Base-by-base conservation (phyloP, 2,113 vertebrate genomes). In the Apteryx owenii region DNA sequence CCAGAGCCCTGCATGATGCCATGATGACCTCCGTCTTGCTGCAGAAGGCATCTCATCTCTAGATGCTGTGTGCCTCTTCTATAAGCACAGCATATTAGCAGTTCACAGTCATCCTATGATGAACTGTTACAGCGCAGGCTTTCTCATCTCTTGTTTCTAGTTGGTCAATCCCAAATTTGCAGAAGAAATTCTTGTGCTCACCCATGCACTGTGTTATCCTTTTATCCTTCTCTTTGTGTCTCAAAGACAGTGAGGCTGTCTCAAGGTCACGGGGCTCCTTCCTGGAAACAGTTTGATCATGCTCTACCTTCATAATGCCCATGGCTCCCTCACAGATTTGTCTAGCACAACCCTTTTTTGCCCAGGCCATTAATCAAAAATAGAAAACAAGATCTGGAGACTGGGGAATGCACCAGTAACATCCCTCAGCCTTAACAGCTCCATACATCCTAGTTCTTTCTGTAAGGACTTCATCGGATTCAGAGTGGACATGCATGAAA, bases 401-500 rank as follows among this genome's bases (percentile, higher is more conserved):
- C 7, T 23, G 68, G 33, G 91, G 92, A 66, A 51, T 42, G 93
- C 76, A 86, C 21, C 79, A 90, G 33, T 50, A 90, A 71, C 64
- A 81, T 77, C 40, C 80, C 88, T 96, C 72, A 93, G 28, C 46
- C 20, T n/a, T 75, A 88, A 83, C 0, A 88, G 76, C 48, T 53
- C 36, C 54, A 64, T 1, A 4, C 7, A 33, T 61, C 71, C 66
- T 1, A 2, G 64, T 78, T 72, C 85, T 77, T 86, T 93, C 82
- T 88, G 46, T 56, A 85, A 91, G 82, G 68, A 90, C 60, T 72
- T 93, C 71, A 82, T 29, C 77, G 93, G 71, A 64, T 89, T 73
- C 62, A 58, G 89, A 85, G 46, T 53, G 95, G 58, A 85, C 75
- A 96, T 85, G 89, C 91, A 95, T 75, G 87, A 85, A 95, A 95